phyloP scores from a whole-genome alignment of 2,888 invertebrate species.

The Pammene fasciana region DNA sequence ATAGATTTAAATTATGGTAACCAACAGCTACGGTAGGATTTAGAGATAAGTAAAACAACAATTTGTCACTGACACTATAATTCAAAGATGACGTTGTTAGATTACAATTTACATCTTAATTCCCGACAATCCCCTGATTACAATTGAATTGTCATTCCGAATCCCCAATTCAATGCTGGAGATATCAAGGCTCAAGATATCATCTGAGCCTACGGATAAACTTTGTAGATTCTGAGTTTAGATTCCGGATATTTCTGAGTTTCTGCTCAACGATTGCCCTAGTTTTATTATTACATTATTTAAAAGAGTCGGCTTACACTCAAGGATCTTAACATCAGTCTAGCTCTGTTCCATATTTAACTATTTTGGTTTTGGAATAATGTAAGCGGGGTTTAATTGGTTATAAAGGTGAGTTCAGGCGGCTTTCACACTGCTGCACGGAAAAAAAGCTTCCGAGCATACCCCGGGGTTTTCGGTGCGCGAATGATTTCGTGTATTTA shows the following conservation, averaged over 20 bases:
- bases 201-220: constrained; percentile 5
- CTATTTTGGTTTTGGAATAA: too few species aligned
- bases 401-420: too few species aligned
- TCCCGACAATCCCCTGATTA: constrained; percentile 3
- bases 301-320: too few species aligned
- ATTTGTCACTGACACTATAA: not conserved
- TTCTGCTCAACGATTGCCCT: not conserved
- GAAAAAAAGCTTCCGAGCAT: too few species aligned
- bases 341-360: not conserved
- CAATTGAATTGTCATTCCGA: constrained; percentile 6
- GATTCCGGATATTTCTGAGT: not conserved
- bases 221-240: not conserved
- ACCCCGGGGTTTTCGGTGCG: too few species aligned
- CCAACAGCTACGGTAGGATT: too few species aligned
- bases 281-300: constrained; percentile 1
- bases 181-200: constrained; percentile 21
- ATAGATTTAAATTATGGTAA: too few species aligned
- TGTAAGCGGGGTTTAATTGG: too few species aligned
- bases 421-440: too few species aligned
- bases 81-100: not conserved
- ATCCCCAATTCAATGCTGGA: constrained; percentile 12
- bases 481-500: too few species aligned
- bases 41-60: too few species aligned
- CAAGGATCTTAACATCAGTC: too few species aligned
- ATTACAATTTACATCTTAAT: constrained; percentile 5